phyloP scores from a whole-genome alignment of 2,113 vertebrate species.

The Nothoprocta perdicaria region DNA sequence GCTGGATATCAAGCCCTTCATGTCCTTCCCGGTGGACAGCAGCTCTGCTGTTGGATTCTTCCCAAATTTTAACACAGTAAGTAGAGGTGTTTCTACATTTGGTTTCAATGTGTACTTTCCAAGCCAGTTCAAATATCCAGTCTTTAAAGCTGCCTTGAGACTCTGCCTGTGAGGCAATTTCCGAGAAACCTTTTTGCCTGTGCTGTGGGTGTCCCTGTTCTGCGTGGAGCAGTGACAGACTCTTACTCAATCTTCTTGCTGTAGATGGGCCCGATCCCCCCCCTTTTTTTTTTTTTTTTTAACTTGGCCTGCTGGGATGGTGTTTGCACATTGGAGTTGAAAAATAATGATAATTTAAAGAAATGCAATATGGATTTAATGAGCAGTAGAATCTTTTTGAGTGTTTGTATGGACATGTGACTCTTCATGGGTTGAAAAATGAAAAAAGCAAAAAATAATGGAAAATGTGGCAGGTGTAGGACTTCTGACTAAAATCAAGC shows the following conservation, averaged over 20 bases:
- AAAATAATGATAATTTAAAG: too few relatives aligned
- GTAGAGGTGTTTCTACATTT: constrained; percentile 68
- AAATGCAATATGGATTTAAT: background rate
- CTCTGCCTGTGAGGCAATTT: background rate
- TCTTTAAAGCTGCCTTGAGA: constrained; percentile 9
- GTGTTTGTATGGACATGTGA: background rate
- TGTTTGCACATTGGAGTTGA: background rate
- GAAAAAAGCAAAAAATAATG: constrained; percentile 23
- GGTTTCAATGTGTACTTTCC: constrained; percentile 34
- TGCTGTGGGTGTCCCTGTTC: background rate
- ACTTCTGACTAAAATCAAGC: background rate
- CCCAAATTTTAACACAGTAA: constrained; percentile 97
- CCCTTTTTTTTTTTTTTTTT: background rate
- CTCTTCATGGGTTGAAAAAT: background rate
- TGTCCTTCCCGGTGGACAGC: constrained; percentile 91
- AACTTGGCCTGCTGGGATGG: background rate
- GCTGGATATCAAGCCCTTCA: constrained; percentile 91
- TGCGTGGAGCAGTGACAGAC: background rate
- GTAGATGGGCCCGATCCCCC: background rate
- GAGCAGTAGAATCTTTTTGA: constrained; percentile 19
- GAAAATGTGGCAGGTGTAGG: constrained; percentile 17
- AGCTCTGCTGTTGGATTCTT: constrained; percentile 91
- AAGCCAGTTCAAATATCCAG: background rate
- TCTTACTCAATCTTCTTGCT: background rate
- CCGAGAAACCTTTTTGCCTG: background rate